phyloP scores from a whole-genome alignment of 30 jellyfish, hydroid and myxozoan genomes.

The Aurelia aurita complex sp. Pacific region DNA sequence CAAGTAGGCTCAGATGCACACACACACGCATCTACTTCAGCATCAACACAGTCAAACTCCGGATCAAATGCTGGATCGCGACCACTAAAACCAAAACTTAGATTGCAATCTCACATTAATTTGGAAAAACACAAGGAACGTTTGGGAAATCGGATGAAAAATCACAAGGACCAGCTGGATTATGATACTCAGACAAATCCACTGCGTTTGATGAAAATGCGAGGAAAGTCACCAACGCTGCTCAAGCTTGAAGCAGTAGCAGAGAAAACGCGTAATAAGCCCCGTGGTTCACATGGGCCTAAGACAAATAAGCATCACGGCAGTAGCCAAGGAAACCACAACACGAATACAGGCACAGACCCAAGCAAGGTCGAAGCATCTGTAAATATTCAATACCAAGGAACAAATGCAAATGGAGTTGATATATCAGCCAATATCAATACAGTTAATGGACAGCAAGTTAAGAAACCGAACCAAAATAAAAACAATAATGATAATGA shows the following conservation, averaged over 20 bases:
- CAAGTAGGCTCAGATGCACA: conserved; percentile 18
- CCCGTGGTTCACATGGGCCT: neutral
- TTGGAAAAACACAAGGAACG: conserved; percentile 18
- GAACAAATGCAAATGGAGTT: conserved; percentile 17
- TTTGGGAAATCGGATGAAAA: conserved; percentile 2
- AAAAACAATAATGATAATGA: neutral
- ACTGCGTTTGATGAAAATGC: conserved; percentile 25
- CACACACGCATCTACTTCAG: conserved; percentile 24
- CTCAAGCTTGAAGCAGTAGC: conserved; percentile 25
- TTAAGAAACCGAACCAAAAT: neutral
- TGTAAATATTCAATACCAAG: conserved; percentile 30
- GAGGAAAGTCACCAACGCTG: conserved; percentile 45
- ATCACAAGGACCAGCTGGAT: neutral
- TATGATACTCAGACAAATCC: conserved; percentile 26
- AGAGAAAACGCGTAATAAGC: conserved; percentile 13
- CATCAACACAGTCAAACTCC: conserved; percentile 12
- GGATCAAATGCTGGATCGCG: neutral
- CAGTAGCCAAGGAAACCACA: neutral
- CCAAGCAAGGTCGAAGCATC: conserved; percentile 37
- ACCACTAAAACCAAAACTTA: conserved; percentile 1
- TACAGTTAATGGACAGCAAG: neutral
- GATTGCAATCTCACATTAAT: conserved; percentile 8
- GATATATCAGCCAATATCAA: conserved; percentile 26
- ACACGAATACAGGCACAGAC: neutral
- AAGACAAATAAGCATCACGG: neutral